Base-by-base conservation (phyloP, 2,888 invertebrate genomes). In the Lottia scabra region DNA sequence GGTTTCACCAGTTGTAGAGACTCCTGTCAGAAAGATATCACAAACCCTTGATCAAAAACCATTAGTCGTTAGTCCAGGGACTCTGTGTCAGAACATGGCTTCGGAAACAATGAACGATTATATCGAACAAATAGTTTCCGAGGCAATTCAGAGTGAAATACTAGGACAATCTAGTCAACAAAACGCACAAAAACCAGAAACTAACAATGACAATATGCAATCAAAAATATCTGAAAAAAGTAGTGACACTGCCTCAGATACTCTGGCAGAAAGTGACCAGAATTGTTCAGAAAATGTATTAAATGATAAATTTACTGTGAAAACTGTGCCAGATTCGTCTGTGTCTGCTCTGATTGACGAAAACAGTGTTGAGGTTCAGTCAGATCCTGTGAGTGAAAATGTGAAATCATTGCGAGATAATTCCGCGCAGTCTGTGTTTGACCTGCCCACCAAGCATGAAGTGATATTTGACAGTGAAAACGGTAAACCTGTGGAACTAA, bases 41-140 rank as follows among this genome's bases (percentile, higher is more conserved):
- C 19, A 56, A 13, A 23, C 19, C 13, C 19, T 56, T 19, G 56
- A 56, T 56, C 19, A 56, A 56, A 19, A 19, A 23, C 56, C 19
- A 8, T 23, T 56, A 13, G 66, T 71, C 6, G 69, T 76, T 69
- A 79, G 77, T 56, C 77, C 77, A 2, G 73, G 72, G 43, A 70
- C 75, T 2, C 69, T 78, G 27, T 75, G 77, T 63, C 74, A 77
- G 64, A 72, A 77, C 27, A 70, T 77, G 62, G 75, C 75, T 26
- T 65, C 68, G n/a, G 72, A 78, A 62, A 77, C 77, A 3, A 74
- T 78, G 38, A 75, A 73, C n/a, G 71, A 71, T 43, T 71, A 69
- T 64, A 71, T 75, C 8, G 69, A 75, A 64, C 78, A 77, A 44
- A 73, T 78, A n/a, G 75, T 75, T 16, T 48, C 75, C 15, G 64